Base-by-base conservation (phyloP, 2,888 invertebrate species). In the Lithophane ornitopus region DNA sequence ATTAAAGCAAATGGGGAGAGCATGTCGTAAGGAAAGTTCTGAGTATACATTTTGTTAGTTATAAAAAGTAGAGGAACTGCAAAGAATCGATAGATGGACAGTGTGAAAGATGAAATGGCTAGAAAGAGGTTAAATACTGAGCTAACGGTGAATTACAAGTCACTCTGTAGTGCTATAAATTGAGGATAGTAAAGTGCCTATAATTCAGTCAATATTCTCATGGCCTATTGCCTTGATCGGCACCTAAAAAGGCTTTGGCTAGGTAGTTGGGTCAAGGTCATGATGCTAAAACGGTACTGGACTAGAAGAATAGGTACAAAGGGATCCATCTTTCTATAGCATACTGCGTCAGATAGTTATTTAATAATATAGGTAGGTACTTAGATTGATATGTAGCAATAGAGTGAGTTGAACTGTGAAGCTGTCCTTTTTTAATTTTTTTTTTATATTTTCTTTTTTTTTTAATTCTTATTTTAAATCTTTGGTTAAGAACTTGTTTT, bases 261-360 rank as follows among this genome's bases (percentile, higher is more conserved):
- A 46, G 52, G 52, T 34, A 54, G 44, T 6, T 76, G 2, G 54
- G 63, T 76, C 63, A 76, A 72, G 54, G 54, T 26, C 19, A 74
- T 46, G 1, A 22, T 39, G 26, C 19, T 19, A 56, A 72, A 16
- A 22, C 4, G 0, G 26, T 26, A 28, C 22, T 70, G 28, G 54
- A 56, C 19, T n/a, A 11, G 4, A 8, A 0, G 16, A 22, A 49
- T 49, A 9, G 49, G 3, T 22, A 3, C 16, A 28, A 0, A 44
- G 19, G 3, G 19, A 34, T n/a, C 4, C 9, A 16, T 1, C 0
- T 9, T 1, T 22, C 22, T 1, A n/a, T n/a, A 62, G 8, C 22
- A 3, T 39, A n/a, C 11, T 26, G 16, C 41, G 1, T 26, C 26
- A 58, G n/a, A 54, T n/a, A 54, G 4, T n/a, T 26, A 22, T 9